Base-by-base conservation (phyloP, 2,888 invertebrate species). In the Brachyopa scutellaris region DNA sequence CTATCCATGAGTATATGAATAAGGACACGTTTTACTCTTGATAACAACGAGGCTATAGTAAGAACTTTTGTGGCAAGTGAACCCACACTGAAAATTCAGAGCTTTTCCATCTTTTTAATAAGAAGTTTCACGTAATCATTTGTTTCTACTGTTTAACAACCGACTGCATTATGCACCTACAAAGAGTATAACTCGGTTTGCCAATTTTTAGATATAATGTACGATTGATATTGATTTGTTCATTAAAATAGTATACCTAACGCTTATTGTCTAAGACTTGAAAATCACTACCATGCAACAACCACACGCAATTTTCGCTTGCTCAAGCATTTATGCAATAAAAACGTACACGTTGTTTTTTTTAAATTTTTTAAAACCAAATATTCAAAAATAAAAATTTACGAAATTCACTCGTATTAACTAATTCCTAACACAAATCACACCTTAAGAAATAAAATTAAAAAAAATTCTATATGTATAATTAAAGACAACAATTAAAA, bases 401-500 rank as follows among this genome's bases (percentile, higher is more conserved):
- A 62, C 8, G 19, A n/a, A n/a, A n/a, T n/a, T n/a, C n/a, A 29
- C 9, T 13, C 31, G 21, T n/a, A 17, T 21, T 13, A 8, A 31
- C 6, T 17, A 72, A 31, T 15, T 19, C n/a, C 2, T 38, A 55
- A 66, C 3, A 45, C 19, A 78, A 53, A 40, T 36, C 31, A 36
- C 17, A 66, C 62, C 19, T 33, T 21, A 29, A n/a, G n/a, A n/a
- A 49, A 11, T 13, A 51, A 33, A 29, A 33, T 7, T 8, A 55
- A 64, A 9, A 2, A 19, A 17, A 47, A n/a, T 29, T 21, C 8
- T 29, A 64, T 45, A 8, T 23, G 26, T 33, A 59, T 2, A 45
- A 45, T 64, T 19, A 59, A 55, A 62, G 49, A 64, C 66, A 61
- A 76, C 59, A 57, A 82, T 36, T 47, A 47, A 64, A n/a, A 77